phyloP scores from a whole-genome alignment of 1,140 invertebrate species.

The Drosophila sulfurigaster region DNA sequence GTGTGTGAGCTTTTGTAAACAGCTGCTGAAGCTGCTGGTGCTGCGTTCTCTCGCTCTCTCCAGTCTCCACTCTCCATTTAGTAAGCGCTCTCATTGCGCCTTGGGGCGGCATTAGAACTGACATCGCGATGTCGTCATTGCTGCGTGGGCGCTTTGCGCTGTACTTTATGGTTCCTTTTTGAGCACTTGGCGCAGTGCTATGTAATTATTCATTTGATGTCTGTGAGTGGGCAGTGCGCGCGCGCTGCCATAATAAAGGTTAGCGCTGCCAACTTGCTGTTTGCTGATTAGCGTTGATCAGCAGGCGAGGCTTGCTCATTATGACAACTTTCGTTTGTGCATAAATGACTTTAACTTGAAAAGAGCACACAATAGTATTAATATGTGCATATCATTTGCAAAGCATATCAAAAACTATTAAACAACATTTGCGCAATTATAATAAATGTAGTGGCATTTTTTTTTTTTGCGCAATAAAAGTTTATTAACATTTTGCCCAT shows the following conservation, averaged over 20 bases:
- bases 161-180: slow-evolving; percentile 61
- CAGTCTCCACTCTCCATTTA: not conserved
- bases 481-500: slow-evolving; percentile 81
- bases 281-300: slow-evolving; percentile 11
- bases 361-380: slow-evolving; percentile 16
- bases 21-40: slow-evolving; percentile 29
- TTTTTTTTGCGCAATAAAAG: slow-evolving; percentile 73
- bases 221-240: not conserved
- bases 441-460: slow-evolving; percentile 69
- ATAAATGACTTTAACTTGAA: slow-evolving; percentile 37
- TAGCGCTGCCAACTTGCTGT: slow-evolving; percentile 14
- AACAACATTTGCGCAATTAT: slow-evolving; percentile 63
- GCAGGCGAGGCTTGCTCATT: slow-evolving; percentile 1
- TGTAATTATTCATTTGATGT: slow-evolving; percentile 58
- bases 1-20: slow-evolving; percentile 23
- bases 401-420: slow-evolving; percentile 45
- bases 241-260: slow-evolving; percentile 7
- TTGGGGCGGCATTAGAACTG: slow-evolving; percentile 28
- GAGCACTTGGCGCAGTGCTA: slow-evolving; percentile 40
- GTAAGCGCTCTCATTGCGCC: not conserved
- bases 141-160: slow-evolving; percentile 57
- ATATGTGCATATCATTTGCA: slow-evolving; percentile 54
- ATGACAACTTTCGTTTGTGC: slow-evolving; percentile 50
- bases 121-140: slow-evolving; percentile 61
- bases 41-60: not conserved